Percentiles rank a stretch among this genome's conserved stretches.
These are phyloP conservation scores for Leguminivora glycinivorella DNA, from an alignment of 1,140 invertebrate species.

Conservation along the genomic window DNA sequence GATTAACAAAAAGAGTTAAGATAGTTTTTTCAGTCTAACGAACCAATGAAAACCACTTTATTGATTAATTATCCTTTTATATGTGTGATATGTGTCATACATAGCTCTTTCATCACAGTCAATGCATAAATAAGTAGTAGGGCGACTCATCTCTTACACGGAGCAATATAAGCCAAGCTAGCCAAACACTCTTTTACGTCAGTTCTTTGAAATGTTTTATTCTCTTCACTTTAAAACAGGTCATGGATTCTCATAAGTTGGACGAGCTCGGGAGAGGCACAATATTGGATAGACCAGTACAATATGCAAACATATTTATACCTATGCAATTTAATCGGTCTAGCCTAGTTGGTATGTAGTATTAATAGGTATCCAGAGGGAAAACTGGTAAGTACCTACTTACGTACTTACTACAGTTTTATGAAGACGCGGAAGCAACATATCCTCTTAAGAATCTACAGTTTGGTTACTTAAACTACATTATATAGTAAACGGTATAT, in stretches of 20 bases:
- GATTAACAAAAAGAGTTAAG: too few species aligned
- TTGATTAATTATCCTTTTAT: not conserved
- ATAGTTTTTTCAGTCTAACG: too few species aligned
- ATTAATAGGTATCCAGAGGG: too few species aligned
- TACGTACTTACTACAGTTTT: too few species aligned
- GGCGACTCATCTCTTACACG: not conserved
- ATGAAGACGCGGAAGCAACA: too few species aligned
- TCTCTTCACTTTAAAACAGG: slow-evolving; percentile 6
- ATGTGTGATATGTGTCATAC: not conserved
- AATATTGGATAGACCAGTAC: not conserved
- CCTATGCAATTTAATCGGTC: too few species aligned
- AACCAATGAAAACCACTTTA: not conserved
- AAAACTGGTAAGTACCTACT: too few species aligned
- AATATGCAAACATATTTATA: too few species aligned
- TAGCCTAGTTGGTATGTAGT: too few species aligned
- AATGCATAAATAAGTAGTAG: slow-evolving; percentile 3
- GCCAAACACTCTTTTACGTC: slow-evolving; percentile 2
- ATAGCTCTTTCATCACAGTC: not conserved
- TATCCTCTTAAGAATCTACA: too few species aligned
- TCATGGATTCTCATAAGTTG: not conserved
- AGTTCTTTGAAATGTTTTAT: slow-evolving; percentile 13
- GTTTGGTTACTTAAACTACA: too few species aligned
- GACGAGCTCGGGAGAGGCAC: not conserved
- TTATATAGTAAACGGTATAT: too few species aligned
- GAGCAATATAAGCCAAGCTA: slow-evolving; percentile 4